Evolutionary conservation across 2,888 invertebrate species (phyloP).

Genomic region (Cyaniris semiargus): DNA sequence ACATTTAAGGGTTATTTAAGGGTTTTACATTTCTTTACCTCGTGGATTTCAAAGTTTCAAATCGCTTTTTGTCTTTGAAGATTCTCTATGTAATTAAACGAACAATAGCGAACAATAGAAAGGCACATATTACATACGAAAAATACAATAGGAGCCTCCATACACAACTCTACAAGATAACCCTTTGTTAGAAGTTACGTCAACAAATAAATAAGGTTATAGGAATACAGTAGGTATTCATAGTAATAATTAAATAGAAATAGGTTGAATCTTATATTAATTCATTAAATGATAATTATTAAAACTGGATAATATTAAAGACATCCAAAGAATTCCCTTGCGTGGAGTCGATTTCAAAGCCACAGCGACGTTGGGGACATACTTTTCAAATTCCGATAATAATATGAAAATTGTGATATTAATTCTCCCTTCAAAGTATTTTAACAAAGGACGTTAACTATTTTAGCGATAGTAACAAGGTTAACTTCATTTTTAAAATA

Average conservation of each 20-base stretch:
- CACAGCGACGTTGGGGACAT: not conserved
- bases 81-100: slow-evolving; percentile 1
- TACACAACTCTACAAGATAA: not conserved
- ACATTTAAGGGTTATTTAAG: not conserved
- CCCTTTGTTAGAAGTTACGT: not conserved
- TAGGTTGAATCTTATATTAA: not conserved
- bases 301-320: slow-evolving; percentile 17
- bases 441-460: slow-evolving; percentile 4
- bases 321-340: slow-evolving; percentile 21
- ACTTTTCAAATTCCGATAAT: slow-evolving; percentile 12
- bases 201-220: slow-evolving; percentile 9
- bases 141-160: slow-evolving; percentile 2
- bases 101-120: slow-evolving; percentile 8
- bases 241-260: too few species aligned
- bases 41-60: not conserved
- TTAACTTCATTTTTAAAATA: not conserved
- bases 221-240: not conserved
- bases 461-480: not conserved
- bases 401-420: slow-evolving; percentile 13
- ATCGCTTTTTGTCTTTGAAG: not conserved
- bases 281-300: not conserved
- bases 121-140: slow-evolving; percentile 9
- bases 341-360: slow-evolving; percentile 7
- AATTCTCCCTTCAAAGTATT: slow-evolving; percentile 1
- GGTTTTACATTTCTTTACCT: not conserved